These are phyloP conservation scores for Anastatus disparis DNA, from an alignment of 1,140 invertebrate genomes.

Conservation along the genomic window DNA sequence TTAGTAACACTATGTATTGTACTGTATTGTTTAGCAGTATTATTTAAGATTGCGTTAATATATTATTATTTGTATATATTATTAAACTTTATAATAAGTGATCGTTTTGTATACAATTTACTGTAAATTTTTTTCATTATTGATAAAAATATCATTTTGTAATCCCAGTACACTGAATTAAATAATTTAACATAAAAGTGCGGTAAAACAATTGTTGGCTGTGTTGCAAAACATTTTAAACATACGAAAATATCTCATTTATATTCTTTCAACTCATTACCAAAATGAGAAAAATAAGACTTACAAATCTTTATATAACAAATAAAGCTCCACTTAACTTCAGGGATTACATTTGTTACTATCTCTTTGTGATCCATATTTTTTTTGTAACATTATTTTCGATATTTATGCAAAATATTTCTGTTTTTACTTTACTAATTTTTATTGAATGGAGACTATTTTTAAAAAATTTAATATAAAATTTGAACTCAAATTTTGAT, in stretches of 20 bases:
- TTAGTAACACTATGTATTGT: conserved; percentile 4
- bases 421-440: too few species aligned
- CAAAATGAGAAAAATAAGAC: conserved; percentile 49
- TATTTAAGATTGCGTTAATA: conserved; percentile 52
- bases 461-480: too few species aligned
- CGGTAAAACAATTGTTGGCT: conserved; percentile 6
- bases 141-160: conserved; percentile 17
- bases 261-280: conserved; percentile 41
- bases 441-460: too few species aligned
- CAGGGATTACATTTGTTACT: too few species aligned
- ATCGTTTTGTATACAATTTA: conserved; percentile 53
- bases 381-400: too few species aligned
- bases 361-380: too few species aligned
- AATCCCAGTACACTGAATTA: not conserved
- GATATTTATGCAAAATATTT: too few species aligned
- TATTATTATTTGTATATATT: conserved; percentile 49
- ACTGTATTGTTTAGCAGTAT: conserved; percentile 50
- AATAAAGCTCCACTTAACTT: too few species aligned
- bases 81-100: conserved; percentile 45
- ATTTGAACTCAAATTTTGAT: too few species aligned
- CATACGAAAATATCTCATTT: not conserved
- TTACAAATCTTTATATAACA: too few species aligned
- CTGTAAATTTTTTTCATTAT: conserved; percentile 54
- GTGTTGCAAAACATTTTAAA: conserved; percentile 20
- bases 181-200: conserved; percentile 1